Conservation (phyloP, 2,113 vertebrate genomes). For the Barnardius zonarius region DNA sequence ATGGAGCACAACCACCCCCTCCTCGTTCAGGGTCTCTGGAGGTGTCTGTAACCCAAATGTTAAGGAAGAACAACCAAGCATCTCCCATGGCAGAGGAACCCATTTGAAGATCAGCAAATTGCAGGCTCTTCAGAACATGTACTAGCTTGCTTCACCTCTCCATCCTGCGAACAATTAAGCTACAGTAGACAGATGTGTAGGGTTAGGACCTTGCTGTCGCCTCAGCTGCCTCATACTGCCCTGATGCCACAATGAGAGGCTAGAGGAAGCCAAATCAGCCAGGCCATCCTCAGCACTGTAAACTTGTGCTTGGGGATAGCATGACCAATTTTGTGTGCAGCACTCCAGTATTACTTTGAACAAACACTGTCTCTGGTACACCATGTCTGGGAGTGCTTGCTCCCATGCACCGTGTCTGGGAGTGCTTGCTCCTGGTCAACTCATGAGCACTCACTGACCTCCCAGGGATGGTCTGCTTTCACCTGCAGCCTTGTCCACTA, state of each 20-base stretch:
- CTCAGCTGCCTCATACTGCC: neutral
- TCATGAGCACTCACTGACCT: neutral
- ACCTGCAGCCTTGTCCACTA: neutral
- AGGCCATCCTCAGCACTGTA: neutral
- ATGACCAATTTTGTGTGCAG: neutral
- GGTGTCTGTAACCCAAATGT: neutral
- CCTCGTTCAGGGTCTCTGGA: neutral
- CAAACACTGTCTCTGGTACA: neutral
- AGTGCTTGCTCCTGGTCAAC: neutral
- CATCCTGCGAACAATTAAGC: neutral
- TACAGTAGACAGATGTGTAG: neutral
- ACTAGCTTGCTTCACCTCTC: neutral
- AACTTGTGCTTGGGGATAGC: neutral
- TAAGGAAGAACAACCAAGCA: neutral
- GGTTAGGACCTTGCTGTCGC: neutral
- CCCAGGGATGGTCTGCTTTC: neutral
- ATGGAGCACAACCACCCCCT: neutral
- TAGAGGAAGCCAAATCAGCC: neutral
- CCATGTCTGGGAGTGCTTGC: neutral
- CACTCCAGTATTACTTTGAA: neutral
- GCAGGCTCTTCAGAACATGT: neutral
- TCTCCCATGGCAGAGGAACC: neutral
- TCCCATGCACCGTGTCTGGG: neutral
- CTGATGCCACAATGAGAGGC: neutral
- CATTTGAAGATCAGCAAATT: neutral